These are phyloP conservation scores for Chymomyza amoena DNA, from an alignment of 2,888 invertebrate genomes.

Conservation along the genomic window DNA sequence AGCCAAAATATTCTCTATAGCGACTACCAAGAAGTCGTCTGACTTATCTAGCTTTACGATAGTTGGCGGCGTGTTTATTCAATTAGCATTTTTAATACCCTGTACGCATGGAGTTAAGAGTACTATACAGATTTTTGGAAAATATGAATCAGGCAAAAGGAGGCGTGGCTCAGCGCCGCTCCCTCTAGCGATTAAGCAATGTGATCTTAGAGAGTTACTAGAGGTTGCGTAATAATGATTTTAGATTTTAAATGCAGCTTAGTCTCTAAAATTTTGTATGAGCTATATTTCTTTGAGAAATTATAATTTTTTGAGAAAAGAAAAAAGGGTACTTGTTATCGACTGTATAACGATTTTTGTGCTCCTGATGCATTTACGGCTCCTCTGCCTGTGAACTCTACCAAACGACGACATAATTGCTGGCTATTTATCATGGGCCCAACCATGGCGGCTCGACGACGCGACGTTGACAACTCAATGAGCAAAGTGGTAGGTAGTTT, in stretches of 20 bases:
- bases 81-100: constrained; percentile 46
- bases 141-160: too few relatives aligned
- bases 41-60: background rate
- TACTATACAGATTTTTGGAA: too few relatives aligned
- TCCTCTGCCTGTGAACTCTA: constrained; percentile 41
- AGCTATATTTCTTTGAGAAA: too few relatives aligned
- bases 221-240: too few relatives aligned
- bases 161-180: too few relatives aligned
- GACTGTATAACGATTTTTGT: background rate
- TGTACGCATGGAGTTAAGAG: too few relatives aligned
- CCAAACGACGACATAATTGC: constrained; percentile 58
- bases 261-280: too few relatives aligned
- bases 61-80: constrained; percentile 63
- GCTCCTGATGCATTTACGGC: background rate
- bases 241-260: too few relatives aligned
- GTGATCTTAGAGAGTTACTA: too few relatives aligned
- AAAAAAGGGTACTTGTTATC: too few relatives aligned
- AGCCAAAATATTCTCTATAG: background rate
- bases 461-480: constrained; percentile 71
- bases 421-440: constrained; percentile 64
- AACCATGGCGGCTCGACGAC: constrained; percentile 40
- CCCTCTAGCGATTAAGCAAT: too few relatives aligned
- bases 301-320: too few relatives aligned
- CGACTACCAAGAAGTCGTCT: background rate
- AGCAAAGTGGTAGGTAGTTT: constrained; percentile 41